Evolutionary conservation across 2,888 invertebrate species (phyloP).

Genomic region (Megalurothrips usitatus): DNA sequence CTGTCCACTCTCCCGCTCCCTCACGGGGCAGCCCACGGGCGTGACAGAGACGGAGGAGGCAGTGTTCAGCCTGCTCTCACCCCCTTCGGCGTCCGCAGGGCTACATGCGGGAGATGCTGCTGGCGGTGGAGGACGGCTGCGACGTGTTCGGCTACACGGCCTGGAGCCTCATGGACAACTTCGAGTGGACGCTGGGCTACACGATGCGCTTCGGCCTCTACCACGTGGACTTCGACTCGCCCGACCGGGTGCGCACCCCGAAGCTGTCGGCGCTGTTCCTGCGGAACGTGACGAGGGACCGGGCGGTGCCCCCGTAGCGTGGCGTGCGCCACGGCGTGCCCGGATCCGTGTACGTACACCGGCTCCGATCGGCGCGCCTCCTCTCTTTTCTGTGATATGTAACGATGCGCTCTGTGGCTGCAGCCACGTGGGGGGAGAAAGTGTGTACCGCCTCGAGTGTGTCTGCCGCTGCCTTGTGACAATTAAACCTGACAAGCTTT

Average conservation of each 20-base stretch:
- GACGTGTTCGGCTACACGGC: conserved; percentile 62
- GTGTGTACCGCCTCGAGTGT: too few species aligned
- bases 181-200: conserved; percentile 73
- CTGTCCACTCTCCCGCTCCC: too few species aligned
- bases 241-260: conserved; percentile 48
- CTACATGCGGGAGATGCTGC: conserved; percentile 49
- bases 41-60: too few species aligned
- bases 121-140: conserved; percentile 53
- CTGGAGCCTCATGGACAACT: conserved; percentile 78
- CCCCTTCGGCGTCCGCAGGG: conserved; percentile 34
- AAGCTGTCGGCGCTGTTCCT: conserved; percentile 47
- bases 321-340: too few species aligned
- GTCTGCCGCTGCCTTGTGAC: too few species aligned
- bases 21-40: too few species aligned
- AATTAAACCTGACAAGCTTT: too few species aligned
- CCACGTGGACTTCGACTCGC: conserved; percentile 49
- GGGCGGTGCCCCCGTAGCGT: not conserved
- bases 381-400: too few species aligned
- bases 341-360: too few species aligned
- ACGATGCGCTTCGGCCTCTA: conserved; percentile 54
- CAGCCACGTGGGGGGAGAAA: too few species aligned
- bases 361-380: too few species aligned
- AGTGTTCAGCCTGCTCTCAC: not conserved
- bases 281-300: not conserved
- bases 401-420: too few species aligned